phyloP scores from a whole-genome alignment of 2,888 invertebrate genomes.

The Pollenia labialis region DNA sequence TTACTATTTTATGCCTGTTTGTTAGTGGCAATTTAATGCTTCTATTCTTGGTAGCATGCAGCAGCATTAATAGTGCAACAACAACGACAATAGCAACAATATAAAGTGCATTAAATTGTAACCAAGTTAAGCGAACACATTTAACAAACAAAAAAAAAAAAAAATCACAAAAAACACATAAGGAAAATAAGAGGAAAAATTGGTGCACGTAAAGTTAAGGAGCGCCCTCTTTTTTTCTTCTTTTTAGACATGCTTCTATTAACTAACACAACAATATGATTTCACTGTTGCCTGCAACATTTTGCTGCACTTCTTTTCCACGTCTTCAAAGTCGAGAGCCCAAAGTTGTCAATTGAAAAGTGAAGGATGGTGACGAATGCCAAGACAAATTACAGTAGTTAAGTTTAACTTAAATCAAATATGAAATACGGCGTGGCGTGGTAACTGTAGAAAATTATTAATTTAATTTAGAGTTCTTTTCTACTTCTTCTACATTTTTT shows the following conservation, averaged over 20 bases:
- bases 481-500: not conserved
- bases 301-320: not conserved
- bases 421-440: conserved; percentile 62
- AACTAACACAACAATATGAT: not conserved
- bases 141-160: not conserved
- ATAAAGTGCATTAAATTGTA: conserved; percentile 66
- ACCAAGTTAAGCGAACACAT: conserved; percentile 48
- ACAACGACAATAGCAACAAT: conserved; percentile 2
- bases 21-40: conserved; percentile 50
- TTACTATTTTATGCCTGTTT: conserved; percentile 34
- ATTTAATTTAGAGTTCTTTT: conserved; percentile 56
- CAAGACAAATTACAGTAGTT: conserved; percentile 66
- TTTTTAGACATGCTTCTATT: conserved; percentile 52
- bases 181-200: conserved; percentile 34
- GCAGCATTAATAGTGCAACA: conserved; percentile 40
- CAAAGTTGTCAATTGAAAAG: conserved; percentile 58
- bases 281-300: conserved; percentile 4
- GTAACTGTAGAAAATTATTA: conserved; percentile 71
- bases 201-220: conserved; percentile 71
- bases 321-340: conserved; percentile 30
- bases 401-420: conserved; percentile 44
- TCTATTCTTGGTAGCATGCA: conserved; percentile 38
- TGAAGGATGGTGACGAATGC: conserved; percentile 65
- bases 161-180: not conserved
- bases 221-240: conserved; percentile 67